A percentile compares a stretch with the other conserved stretches of the same genome.
Conservation (phyloP, 1,140 invertebrate species). For the Acyrthosiphon pisum region DNA sequence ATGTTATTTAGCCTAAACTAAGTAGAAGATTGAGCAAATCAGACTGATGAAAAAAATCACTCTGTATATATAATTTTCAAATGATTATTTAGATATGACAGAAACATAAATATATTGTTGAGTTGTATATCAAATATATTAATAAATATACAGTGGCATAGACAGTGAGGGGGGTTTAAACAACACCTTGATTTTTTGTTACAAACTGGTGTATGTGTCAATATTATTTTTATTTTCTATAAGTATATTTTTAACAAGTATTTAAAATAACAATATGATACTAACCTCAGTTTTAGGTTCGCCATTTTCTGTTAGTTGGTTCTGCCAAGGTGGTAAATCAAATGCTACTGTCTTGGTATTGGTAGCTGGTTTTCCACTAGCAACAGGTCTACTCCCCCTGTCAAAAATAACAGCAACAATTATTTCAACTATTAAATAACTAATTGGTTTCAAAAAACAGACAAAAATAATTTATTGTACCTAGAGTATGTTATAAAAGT, state of each 20-base stretch:
- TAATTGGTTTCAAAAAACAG: not conserved
- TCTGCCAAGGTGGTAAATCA: conserved; percentile 54
- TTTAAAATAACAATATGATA: conserved; percentile 2
- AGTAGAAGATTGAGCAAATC: not conserved
- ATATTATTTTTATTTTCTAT: not conserved
- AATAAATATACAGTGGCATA: not conserved
- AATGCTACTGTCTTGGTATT: conserved; percentile 48
- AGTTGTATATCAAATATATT: not conserved
- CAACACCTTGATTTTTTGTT: not conserved
- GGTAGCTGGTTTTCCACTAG: conserved; percentile 17
- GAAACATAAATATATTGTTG: not conserved
- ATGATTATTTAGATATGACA: not conserved
- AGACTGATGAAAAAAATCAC: not conserved
- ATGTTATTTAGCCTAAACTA: not conserved
- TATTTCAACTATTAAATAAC: not conserved
- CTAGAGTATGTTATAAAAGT: not conserved
- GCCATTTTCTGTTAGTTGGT: conserved; percentile 52
- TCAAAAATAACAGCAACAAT: not conserved
- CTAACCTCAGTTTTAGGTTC: conserved; percentile 40
- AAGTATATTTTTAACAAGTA: not conserved
- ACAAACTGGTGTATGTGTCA: not conserved
- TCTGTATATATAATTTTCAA: not conserved
- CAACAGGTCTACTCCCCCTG: conserved; percentile 35
- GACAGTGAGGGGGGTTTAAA: no score
- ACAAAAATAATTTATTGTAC: not conserved